A percentile compares a stretch with the other conserved stretches of the same genome.
Evolutionary conservation across 1,140 invertebrate genomes (phyloP).

Genomic region (Apis mellifera): Amel_HAv3.1 CM009941.2:13287001-13287500

Average conservation of each 20-base stretch:
- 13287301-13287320: slow-evolving; percentile 42
- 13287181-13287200: slow-evolving; percentile 5
- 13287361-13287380: background rate
- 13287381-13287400: background rate
- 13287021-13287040: slow-evolving; percentile 58
- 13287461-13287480: too few species aligned
- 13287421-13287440: too few species aligned
- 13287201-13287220: background rate
- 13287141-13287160: background rate
- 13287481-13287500: too few species aligned
- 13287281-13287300: background rate
- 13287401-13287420: too few species aligned
- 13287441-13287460: too few species aligned
- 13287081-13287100: background rate
- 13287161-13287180: slow-evolving; percentile 39
- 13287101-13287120: background rate
- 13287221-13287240: background rate
- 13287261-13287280: slow-evolving; percentile 14
- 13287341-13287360: background rate
- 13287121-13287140: too few species aligned
- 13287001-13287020: slow-evolving; percentile 44
- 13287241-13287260: slow-evolving; percentile 13
- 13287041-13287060: background rate
- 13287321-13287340: slow-evolving; percentile 20
- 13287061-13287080: background rate